Evolutionary conservation across 2,888 invertebrate genomes (phyloP).

Genomic region (Hedychridium roseum): DNA sequence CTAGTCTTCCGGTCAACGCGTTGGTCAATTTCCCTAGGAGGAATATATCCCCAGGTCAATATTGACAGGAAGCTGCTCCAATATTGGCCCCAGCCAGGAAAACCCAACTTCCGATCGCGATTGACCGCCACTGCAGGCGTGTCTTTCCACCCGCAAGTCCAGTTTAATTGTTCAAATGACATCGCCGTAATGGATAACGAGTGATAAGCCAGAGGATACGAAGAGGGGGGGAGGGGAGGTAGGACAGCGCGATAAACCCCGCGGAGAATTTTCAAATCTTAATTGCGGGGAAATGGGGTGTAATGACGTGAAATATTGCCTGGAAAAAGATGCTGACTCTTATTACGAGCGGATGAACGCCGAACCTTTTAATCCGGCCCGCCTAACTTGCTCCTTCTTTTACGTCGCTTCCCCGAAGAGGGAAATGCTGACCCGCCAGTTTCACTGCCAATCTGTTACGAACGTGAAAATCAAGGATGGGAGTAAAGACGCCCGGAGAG

Average conservation of each 20-base stretch:
- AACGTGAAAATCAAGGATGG: slow-evolving; percentile 25
- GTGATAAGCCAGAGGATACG: neutral
- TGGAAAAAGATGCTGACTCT: slow-evolving; percentile 59
- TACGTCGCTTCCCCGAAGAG: slow-evolving; percentile 24
- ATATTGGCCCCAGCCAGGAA: no score
- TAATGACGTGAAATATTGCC: slow-evolving; percentile 57
- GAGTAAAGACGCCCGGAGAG: slow-evolving; percentile 1
- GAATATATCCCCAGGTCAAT: no score
- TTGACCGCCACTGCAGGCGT: no score
- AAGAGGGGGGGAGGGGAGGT: slow-evolving; percentile 1
- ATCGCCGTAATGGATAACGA: neutral
- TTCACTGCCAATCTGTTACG: slow-evolving; percentile 55
- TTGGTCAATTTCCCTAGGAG: no score
- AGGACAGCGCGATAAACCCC: slow-evolving; percentile 37
- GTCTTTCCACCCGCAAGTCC: no score
- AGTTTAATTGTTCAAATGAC: no score
- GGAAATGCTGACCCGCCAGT: slow-evolving; percentile 54
- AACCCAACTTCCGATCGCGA: no score
- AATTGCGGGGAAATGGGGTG: slow-evolving; percentile 57
- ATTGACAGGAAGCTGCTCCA: no score
- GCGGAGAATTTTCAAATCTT: slow-evolving; percentile 48
- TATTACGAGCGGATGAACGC: slow-evolving; percentile 44
- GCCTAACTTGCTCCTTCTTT: slow-evolving; percentile 1
- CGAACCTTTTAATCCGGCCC: slow-evolving; percentile 54
- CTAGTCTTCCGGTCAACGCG: no score